Evolutionary conservation across 1,140 invertebrate genomes (phyloP).

Genomic region (Grapholita molesta): DNA sequence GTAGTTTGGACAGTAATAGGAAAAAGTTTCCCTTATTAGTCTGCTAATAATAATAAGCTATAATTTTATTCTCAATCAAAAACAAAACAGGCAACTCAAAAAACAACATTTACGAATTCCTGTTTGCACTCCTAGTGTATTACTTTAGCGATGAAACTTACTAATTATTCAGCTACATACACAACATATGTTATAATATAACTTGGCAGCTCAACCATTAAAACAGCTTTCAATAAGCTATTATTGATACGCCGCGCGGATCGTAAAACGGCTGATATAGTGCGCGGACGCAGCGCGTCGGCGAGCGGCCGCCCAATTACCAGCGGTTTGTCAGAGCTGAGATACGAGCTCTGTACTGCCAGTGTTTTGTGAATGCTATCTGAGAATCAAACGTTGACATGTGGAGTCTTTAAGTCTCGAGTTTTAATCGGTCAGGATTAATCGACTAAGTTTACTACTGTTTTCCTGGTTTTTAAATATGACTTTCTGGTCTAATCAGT

Average conservation of each 20-base stretch:
- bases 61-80: too few relatives aligned
- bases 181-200: not conserved
- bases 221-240: not conserved
- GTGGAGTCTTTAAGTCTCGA: not conserved
- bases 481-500: too few relatives aligned
- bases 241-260: not conserved
- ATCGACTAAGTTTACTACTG: too few relatives aligned
- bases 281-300: slow-evolving; percentile 23
- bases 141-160: too few relatives aligned
- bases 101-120: too few relatives aligned
- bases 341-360: not conserved
- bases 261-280: slow-evolving; percentile 40
- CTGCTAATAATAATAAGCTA: too few relatives aligned
- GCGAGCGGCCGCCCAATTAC: not conserved
- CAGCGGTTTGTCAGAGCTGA: not conserved
- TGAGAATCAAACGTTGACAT: not conserved
- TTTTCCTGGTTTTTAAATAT: not conserved
- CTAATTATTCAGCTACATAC: not conserved
- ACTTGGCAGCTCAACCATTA: not conserved
- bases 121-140: too few relatives aligned
- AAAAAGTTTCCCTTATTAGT: too few relatives aligned
- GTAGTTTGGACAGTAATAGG: too few relatives aligned
- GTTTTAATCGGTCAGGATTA: too few relatives aligned
- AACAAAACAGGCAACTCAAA: too few relatives aligned
- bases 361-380: not conserved